Evolutionary conservation across 2,797 vertebrate genomes (phyloP).

Genomic region (Heterohyrax brucei): DNA sequence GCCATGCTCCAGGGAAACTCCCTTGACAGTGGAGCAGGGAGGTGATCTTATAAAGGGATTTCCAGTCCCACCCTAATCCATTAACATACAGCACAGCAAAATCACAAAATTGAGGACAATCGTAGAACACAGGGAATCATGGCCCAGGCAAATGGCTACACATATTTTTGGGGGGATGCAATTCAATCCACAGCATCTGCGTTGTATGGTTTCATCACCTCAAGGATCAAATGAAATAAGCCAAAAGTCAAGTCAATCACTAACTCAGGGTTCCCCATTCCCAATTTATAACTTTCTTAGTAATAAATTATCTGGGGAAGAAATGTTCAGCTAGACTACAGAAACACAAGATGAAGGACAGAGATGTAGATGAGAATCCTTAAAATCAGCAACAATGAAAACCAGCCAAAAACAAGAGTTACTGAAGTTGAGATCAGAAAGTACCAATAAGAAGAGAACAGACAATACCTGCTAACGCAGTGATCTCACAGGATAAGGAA

Average conservation of each 20-base stretch:
- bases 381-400: conserved; percentile 76
- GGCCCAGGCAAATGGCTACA: too few species aligned
- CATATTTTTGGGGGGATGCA: too few species aligned
- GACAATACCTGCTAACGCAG: conserved; percentile 36
- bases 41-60: too few species aligned
- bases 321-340: conserved; percentile 81
- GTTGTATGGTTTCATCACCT: conserved; percentile 8
- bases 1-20: too few species aligned
- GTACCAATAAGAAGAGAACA: conserved; percentile 40
- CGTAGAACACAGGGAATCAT: too few species aligned
- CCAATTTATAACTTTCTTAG: conserved; percentile 81
- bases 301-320: conserved; percentile 85
- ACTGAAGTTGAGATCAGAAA: conserved; percentile 62
- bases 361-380: conserved; percentile 37
- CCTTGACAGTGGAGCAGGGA: too few species aligned
- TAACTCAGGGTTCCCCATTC: conserved; percentile 74
- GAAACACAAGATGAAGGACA: conserved; percentile 70
- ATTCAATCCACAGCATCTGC: too few species aligned
- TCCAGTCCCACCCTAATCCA: too few species aligned
- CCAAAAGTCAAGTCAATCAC: conserved; percentile 80
- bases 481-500: conserved; percentile 26
- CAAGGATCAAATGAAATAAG: conserved; percentile 80
- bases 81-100: too few species aligned
- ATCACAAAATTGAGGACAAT: too few species aligned
- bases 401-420: conserved; percentile 60